Conservation (phyloP, 2,888 invertebrate species). For the Autographa pulchrina region DNA sequence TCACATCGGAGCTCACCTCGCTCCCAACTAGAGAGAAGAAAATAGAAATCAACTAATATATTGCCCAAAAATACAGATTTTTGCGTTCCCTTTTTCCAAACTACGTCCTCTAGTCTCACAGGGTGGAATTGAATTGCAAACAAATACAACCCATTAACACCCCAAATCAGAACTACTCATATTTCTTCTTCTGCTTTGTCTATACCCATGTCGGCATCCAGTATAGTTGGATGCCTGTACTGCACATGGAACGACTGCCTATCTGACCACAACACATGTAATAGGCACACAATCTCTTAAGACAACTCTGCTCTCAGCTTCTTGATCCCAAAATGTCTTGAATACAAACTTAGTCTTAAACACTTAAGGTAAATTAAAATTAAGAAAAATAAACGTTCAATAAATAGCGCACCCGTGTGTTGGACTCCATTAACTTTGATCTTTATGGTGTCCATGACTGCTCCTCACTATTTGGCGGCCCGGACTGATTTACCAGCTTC, state of each 20-base stretch:
- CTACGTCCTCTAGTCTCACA: too few relatives aligned
- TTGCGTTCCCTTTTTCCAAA: too few relatives aligned
- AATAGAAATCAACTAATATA: neutral
- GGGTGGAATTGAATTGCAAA: too few relatives aligned
- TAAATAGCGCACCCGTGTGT: neutral
- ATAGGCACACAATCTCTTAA: neutral
- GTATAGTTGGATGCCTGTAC: neutral
- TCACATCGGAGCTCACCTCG: conserved; percentile 52
- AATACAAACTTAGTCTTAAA: too few relatives aligned
- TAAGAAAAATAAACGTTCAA: neutral
- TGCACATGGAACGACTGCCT: neutral
- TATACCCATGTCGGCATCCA: too few relatives aligned
- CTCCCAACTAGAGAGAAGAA: conserved; percentile 51
- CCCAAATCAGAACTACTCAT: too few relatives aligned
- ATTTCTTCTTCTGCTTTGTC: too few relatives aligned
- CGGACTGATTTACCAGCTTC: neutral
- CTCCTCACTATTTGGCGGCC: neutral
- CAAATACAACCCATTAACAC: too few relatives aligned
- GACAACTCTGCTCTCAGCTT: neutral
- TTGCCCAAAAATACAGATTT: neutral
- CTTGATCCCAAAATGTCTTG: neutral
- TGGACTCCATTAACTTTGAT: neutral
- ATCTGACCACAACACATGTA: neutral
- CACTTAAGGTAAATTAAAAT: neutral
- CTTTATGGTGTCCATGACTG: neutral